These are phyloP conservation scores for Catocala fraxini DNA, from an alignment of 2,888 invertebrate genomes.

Conservation along the genomic window DNA sequence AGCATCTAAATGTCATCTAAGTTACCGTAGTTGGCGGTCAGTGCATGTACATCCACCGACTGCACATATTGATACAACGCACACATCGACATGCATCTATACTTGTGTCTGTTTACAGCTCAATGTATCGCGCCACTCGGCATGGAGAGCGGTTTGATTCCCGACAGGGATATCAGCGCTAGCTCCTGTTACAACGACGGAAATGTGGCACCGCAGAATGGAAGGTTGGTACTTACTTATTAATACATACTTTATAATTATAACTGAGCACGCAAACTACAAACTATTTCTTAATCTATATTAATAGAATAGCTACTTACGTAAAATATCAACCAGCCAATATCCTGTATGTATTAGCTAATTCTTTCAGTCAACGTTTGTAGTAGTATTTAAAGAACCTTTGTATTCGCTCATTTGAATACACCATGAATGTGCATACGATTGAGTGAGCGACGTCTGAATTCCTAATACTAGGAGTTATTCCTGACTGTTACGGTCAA, in stretches of 20 bases:
- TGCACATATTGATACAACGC: constrained; percentile 31
- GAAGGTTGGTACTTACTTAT: constrained; percentile 87
- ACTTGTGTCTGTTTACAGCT: constrained; percentile 86
- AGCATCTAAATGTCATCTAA: constrained; percentile 60
- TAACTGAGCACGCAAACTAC: too few species aligned
- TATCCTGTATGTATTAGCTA: too few species aligned
- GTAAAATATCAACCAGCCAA: too few species aligned
- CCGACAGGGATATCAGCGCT: constrained; percentile 93
- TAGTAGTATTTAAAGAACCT: not conserved
- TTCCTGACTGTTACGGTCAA: constrained; percentile 26
- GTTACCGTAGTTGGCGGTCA: constrained; percentile 42
- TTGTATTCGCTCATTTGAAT: constrained; percentile 4
- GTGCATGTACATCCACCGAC: constrained; percentile 33
- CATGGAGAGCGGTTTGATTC: constrained; percentile 94
- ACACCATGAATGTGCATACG: constrained; percentile 6
- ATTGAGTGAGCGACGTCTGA: constrained; percentile 14
- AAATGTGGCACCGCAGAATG: constrained; percentile 95
- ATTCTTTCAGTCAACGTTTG: too few species aligned
- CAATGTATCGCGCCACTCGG: constrained; percentile 94
- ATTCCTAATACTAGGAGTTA: constrained; percentile 25
- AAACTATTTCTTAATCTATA: too few species aligned
- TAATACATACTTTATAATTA: not conserved
- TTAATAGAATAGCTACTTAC: not conserved
- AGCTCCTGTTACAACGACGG: constrained; percentile 95
- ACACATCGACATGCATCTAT: constrained; percentile 16